These are phyloP conservation scores for Diloba caeruleocephala DNA, from an alignment of 2,888 invertebrate genomes.

Conservation along the genomic window DNA sequence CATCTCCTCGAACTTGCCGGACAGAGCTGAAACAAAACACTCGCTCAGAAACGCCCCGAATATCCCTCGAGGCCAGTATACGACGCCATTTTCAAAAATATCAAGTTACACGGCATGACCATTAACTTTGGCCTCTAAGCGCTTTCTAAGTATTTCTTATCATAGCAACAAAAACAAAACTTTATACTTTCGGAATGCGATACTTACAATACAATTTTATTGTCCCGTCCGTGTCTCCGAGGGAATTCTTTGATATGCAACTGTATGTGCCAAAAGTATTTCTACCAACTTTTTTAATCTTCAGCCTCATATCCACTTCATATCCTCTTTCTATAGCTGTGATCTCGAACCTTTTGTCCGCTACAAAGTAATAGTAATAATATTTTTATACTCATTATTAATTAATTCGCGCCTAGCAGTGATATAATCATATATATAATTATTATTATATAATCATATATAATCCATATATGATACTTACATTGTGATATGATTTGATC, in stretches of 20 bases:
- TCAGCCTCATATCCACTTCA: conserved; percentile 92
- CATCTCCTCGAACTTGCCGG: conserved; percentile 85
- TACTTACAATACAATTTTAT: conserved; percentile 93
- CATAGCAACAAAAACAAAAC: conserved; percentile 37
- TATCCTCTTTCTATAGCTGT: conserved; percentile 89
- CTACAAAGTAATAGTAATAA: conserved; percentile 58
- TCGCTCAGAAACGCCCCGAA: conserved; percentile 51
- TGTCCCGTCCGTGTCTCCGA: conserved; percentile 92
- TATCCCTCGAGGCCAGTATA: conserved; percentile 52
- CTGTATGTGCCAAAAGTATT: conserved; percentile 92
- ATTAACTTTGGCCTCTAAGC: conserved; percentile 67
- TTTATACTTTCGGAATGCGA: conserved; percentile 22
- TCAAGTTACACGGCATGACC: conserved; percentile 70
- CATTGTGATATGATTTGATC: conserved; percentile 92
- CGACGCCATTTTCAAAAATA: conserved; percentile 60
- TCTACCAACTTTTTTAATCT: conserved; percentile 90
- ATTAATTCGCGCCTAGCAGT: not conserved
- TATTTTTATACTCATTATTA: conserved; percentile 15
- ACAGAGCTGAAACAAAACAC: conserved; percentile 76
- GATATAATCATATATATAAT: no score
- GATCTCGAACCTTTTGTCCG: conserved; percentile 87
- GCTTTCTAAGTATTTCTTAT: conserved; percentile 54
- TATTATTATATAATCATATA: no score
- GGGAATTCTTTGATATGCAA: conserved; percentile 93
- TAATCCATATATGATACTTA: conserved; percentile 75